Conservation (phyloP, 2,113 vertebrate species). For the Onychostoma macrolepis region DNA sequence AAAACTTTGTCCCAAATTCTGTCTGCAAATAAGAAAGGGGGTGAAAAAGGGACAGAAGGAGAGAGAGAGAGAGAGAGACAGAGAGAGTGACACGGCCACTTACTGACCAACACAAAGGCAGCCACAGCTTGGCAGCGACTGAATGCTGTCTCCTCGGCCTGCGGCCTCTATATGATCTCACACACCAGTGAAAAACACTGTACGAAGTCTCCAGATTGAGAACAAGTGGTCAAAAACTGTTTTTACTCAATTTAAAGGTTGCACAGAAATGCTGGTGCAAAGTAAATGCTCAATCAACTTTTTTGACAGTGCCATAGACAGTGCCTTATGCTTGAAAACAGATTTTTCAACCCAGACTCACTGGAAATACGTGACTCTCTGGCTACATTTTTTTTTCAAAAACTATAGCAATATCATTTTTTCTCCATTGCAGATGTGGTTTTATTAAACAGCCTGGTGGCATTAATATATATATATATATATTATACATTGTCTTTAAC, state of each 20-base stretch:
- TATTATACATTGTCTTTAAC: too few species aligned
- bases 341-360: too few species aligned
- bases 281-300: not conserved
- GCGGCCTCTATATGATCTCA: constrained; percentile 46
- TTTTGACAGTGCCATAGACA: not conserved
- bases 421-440: too few species aligned
- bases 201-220: constrained; percentile 12
- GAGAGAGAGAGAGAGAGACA: not conserved
- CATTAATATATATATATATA: too few species aligned
- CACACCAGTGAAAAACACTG: constrained; percentile 6
- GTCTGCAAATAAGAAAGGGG: constrained; percentile 40
- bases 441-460: too few species aligned
- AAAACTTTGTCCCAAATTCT: constrained; percentile 15
- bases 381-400: not conserved
- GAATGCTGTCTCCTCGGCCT: constrained; percentile 44
- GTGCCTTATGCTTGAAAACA: too few species aligned
- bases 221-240: not conserved
- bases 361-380: too few species aligned
- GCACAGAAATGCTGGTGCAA: not conserved
- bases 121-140: constrained; percentile 13
- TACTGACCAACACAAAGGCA: constrained; percentile 23
- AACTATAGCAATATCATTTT: too few species aligned
- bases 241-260: not conserved
- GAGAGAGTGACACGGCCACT: constrained; percentile 33
- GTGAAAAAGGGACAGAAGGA: constrained; percentile 10